These are phyloP conservation scores for Clinocottus analis DNA, from an alignment of 2,113 vertebrate genomes.

Conservation along the genomic window DNA sequence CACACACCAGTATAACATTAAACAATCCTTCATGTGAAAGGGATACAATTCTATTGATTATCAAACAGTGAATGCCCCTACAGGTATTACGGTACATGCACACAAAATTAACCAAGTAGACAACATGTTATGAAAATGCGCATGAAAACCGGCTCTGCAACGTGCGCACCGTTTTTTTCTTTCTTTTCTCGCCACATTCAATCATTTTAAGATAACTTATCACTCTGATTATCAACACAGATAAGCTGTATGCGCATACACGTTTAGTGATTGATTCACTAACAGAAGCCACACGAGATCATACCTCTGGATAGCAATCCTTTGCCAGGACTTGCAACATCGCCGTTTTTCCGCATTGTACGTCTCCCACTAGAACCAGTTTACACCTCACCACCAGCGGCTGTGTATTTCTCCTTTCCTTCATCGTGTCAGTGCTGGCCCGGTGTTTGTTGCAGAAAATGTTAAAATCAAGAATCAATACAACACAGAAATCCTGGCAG, in stretches of 20 bases:
- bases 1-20: neutral
- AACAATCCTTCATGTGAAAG: neutral
- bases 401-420: slow-evolving; percentile 90
- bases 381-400: slow-evolving; percentile 94
- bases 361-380: slow-evolving; percentile 94
- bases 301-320: slow-evolving; percentile 96
- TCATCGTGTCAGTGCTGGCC: slow-evolving; percentile 81
- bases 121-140: slow-evolving; percentile 49
- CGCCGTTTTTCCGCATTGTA: slow-evolving; percentile 97
- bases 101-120: neutral
- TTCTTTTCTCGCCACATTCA: slow-evolving; percentile 1
- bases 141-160: slow-evolving; percentile 55
- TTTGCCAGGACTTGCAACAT: slow-evolving; percentile 97
- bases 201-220: neutral
- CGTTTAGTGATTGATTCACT: neutral
- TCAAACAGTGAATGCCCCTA: neutral
- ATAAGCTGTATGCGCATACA: neutral
- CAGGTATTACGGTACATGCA: neutral
- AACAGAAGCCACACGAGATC: slow-evolving; percentile 39
- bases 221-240: neutral
- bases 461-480: neutral
- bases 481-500: slow-evolving; percentile 22
- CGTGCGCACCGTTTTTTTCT: slow-evolving; percentile 47
- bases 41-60: neutral
- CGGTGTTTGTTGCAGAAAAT: slow-evolving; percentile 19